These are phyloP conservation scores for Pogonus chalceus DNA, from an alignment of 1,140 invertebrate genomes.

Conservation along the genomic window DNA sequence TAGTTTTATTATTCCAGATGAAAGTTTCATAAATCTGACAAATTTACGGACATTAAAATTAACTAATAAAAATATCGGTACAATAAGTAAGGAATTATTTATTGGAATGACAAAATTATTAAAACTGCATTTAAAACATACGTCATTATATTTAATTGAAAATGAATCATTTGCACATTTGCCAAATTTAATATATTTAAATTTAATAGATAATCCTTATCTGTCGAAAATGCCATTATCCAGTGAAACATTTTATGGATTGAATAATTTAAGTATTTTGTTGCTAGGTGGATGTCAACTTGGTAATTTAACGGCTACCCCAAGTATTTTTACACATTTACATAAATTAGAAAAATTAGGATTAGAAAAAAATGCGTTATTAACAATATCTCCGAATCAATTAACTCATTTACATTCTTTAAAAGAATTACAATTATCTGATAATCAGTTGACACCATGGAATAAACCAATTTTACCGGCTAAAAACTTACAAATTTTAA, in stretches of 20 bases:
- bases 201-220: conserved; percentile 42
- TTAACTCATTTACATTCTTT: conserved; percentile 38
- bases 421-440: conserved; percentile 37
- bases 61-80: conserved; percentile 39
- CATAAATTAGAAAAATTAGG: conserved; percentile 39
- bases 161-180: conserved; percentile 35
- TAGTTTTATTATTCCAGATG: conserved; percentile 34
- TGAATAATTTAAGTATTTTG: conserved; percentile 39
- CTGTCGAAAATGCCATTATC: conserved; percentile 32
- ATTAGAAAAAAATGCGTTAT: conserved; percentile 39
- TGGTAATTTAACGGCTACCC: conserved; percentile 29
- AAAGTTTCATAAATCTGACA: conserved; percentile 24
- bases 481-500: conserved; percentile 29
- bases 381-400: conserved; percentile 32
- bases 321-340: conserved; percentile 41
- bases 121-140: conserved; percentile 40
- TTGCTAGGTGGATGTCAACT: conserved; percentile 40
- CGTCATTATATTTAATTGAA: conserved; percentile 39
- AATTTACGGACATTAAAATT: conserved; percentile 26
- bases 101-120: conserved; percentile 36
- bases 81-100: conserved; percentile 38
- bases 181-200: conserved; percentile 37
- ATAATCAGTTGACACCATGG: conserved; percentile 41
- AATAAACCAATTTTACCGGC: conserved; percentile 37
- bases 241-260: conserved; percentile 35